Conservation (phyloP, 2,888 invertebrate species). For the Alloscopus bannaensis region DNA sequence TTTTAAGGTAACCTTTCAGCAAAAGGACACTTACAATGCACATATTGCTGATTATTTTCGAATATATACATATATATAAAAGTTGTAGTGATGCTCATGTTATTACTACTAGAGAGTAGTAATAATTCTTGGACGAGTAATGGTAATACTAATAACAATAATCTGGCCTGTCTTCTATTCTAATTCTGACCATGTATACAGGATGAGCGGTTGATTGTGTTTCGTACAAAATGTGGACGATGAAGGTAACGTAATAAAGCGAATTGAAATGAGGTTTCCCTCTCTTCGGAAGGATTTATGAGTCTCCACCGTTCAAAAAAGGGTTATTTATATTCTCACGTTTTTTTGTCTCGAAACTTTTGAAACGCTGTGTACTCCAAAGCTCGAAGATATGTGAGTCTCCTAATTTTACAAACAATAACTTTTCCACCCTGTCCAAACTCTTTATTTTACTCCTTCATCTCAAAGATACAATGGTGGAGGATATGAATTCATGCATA, state of each 20-base stretch:
- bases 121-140: conserved; percentile 41
- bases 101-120: conserved; percentile 4
- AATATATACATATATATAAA: neutral
- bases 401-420: conserved; percentile 60
- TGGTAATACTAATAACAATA: conserved; percentile 44
- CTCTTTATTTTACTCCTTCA: neutral
- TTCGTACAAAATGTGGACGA: neutral
- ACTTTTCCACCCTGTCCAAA: conserved; percentile 61
- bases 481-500: conserved; percentile 66
- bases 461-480: neutral
- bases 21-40: too few relatives aligned
- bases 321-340: conserved; percentile 68
- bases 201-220: neutral
- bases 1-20: too few relatives aligned
- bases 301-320: conserved; percentile 62
- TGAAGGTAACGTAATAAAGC: conserved; percentile 14
- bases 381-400: conserved; percentile 6
- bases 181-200: neutral
- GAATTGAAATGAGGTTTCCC: conserved; percentile 39
- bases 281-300: conserved; percentile 66
- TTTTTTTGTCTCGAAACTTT: too few relatives aligned
- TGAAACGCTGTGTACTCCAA: conserved; percentile 4
- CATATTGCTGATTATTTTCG: too few relatives aligned
- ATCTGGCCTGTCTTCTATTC: conserved; percentile 2
- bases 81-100: neutral